phyloP scores from a whole-genome alignment of 1,140 invertebrate species.

The Meloidogyne hapla region DNA sequence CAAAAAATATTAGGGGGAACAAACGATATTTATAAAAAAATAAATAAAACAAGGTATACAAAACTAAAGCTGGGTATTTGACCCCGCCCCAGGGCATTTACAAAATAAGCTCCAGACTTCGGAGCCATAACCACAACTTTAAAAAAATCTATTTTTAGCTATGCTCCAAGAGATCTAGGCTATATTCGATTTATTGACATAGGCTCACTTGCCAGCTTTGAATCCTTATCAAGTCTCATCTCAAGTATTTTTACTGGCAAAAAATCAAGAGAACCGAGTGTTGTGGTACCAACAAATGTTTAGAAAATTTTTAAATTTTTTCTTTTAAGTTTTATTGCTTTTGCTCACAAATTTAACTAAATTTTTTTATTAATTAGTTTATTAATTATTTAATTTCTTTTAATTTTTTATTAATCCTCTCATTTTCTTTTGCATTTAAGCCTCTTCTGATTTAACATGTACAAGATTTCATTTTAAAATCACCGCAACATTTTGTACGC shows the following conservation, averaged over 20 bases:
- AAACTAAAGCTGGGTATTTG: too few relatives aligned
- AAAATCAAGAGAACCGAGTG: conserved; percentile 38
- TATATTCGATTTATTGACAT: conserved; percentile 58
- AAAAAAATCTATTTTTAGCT: conserved; percentile 14
- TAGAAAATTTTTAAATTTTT: not conserved
- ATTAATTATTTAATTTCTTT: too few relatives aligned
- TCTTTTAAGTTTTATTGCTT: not conserved
- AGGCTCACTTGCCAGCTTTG: conserved; percentile 44
- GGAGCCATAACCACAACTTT: too few relatives aligned
- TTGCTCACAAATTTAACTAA: not conserved
- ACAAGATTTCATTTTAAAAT: too few relatives aligned
- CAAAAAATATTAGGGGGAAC: not conserved
- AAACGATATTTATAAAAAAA: too few relatives aligned
- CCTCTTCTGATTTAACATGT: too few relatives aligned
- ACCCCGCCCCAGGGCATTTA: too few relatives aligned
- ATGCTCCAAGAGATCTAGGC: conserved; percentile 55
- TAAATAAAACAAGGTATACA: too few relatives aligned
- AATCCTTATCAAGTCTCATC: conserved; percentile 45
- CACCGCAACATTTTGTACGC: too few relatives aligned
- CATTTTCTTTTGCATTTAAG: too few relatives aligned
- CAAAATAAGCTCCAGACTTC: too few relatives aligned
- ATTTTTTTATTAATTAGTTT: not conserved
- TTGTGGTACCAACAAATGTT: conserved; percentile 14
- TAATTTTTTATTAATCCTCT: too few relatives aligned
- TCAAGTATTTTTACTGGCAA: conserved; percentile 42